phyloP scores from a whole-genome alignment of 2,888 invertebrate genomes.

The Parnassius apollo region DNA sequence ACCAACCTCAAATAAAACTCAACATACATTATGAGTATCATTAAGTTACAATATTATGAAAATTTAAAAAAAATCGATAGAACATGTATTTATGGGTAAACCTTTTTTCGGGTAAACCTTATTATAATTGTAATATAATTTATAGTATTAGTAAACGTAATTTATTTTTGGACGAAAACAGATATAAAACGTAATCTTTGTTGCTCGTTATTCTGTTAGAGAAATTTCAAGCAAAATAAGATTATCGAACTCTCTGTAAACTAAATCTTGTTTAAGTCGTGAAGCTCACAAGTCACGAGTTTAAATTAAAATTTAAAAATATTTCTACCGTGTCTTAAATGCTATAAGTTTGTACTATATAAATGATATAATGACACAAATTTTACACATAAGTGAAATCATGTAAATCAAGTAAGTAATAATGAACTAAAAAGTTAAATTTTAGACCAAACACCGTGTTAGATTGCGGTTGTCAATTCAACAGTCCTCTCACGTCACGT shows the following conservation, averaged over 20 bases:
- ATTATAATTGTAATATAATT: background rate
- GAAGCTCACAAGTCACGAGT: constrained; percentile 15
- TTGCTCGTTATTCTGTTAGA: constrained; percentile 5
- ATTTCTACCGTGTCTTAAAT: background rate
- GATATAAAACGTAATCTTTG: background rate
- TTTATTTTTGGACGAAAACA: background rate
- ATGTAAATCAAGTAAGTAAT: no score
- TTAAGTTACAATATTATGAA: no score
- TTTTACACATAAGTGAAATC: no score
- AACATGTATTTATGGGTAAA: no score
- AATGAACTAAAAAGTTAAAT: background rate
- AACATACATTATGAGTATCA: no score
- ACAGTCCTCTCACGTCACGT: constrained; percentile 2
- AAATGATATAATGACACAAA: no score
- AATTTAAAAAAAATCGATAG: no score
- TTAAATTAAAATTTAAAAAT: constrained; percentile 10
- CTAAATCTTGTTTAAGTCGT: constrained; percentile 17
- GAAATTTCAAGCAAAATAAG: constrained; percentile 16
- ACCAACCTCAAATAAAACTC: no score
- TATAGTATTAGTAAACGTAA: background rate
- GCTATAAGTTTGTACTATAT: background rate
- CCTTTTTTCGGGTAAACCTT: no score
- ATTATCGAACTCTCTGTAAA: constrained; percentile 22
- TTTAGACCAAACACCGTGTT: constrained; percentile 5
- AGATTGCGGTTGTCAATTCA: constrained; percentile 1